A percentile compares a stretch with the other conserved stretches of the same genome.
Conservation (phyloP, 2,888 invertebrate genomes). For the Cryptocephalus moraei region DNA sequence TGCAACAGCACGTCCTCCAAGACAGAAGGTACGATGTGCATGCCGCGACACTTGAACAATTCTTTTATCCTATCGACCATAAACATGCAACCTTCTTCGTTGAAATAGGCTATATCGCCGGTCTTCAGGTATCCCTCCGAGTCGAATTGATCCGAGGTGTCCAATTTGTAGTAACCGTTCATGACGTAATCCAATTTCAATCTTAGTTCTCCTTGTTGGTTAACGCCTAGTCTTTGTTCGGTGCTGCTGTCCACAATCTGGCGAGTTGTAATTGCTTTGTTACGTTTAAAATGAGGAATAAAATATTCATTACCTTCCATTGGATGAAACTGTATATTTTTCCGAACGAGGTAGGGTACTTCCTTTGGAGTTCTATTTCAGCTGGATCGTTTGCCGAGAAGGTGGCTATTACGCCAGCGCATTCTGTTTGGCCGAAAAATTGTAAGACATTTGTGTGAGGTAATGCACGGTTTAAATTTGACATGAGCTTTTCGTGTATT, state of each 20-base stretch:
- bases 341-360: slow-evolving; percentile 10
- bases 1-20: slow-evolving; percentile 58
- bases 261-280: slow-evolving; percentile 13
- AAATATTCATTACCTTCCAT: slow-evolving; percentile 26
- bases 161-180: slow-evolving; percentile 40
- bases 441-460: slow-evolving; percentile 6
- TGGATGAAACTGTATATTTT: slow-evolving; percentile 2
- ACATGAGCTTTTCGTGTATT: slow-evolving; percentile 1
- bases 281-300: no score
- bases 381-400: slow-evolving; percentile 5
- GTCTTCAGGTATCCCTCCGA: slow-evolving; percentile 40
- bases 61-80: slow-evolving; percentile 40
- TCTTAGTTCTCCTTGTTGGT: slow-evolving; percentile 43
- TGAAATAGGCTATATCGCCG: slow-evolving; percentile 41
- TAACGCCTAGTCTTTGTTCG: slow-evolving; percentile 37
- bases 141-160: slow-evolving; percentile 34
- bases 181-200: slow-evolving; percentile 31
- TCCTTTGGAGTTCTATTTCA: slow-evolving; percentile 5
- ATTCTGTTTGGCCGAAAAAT: slow-evolving; percentile 11
- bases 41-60: slow-evolving; percentile 39
- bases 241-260: slow-evolving; percentile 41
- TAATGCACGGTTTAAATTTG: slow-evolving; percentile 2
- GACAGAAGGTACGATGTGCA: slow-evolving; percentile 63
- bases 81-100: slow-evolving; percentile 37
- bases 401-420: not conserved